Percentiles rank a stretch among this genome's conserved stretches.
Evolutionary conservation across 1,140 invertebrate genomes (phyloP).

Genomic region (Ladona fulva): DNA sequence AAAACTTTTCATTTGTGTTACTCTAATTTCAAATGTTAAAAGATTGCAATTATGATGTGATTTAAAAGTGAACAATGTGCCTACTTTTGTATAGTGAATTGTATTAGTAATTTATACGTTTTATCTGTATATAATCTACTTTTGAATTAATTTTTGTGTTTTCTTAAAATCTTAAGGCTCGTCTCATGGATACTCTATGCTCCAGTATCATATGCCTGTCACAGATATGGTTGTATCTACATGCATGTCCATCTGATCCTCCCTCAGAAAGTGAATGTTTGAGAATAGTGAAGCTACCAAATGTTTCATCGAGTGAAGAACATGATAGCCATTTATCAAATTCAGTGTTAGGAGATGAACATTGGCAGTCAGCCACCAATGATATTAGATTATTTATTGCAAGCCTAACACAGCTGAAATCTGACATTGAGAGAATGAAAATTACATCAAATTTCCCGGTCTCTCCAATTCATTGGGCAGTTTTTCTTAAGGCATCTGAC

Average conservation of each 20-base stretch:
- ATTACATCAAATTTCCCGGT: background rate
- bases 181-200: no score
- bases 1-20: no score
- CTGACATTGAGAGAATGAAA: background rate
- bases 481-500: background rate
- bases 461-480: background rate
- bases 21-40: no score
- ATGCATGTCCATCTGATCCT: background rate
- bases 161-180: no score
- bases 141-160: no score
- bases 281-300: background rate
- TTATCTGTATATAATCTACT: no score
- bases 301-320: background rate
- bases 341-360: background rate
- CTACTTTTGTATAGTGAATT: no score
- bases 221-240: background rate
- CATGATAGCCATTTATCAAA: background rate
- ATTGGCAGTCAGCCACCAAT: background rate
- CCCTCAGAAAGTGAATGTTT: background rate
- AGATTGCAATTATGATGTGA: no score
- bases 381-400: background rate
- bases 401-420: background rate
- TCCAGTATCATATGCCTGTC: background rate
- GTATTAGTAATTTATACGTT: no score
- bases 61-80: no score